phyloP scores from a whole-genome alignment of 2,888 invertebrate species.

The Meganola albula region DNA sequence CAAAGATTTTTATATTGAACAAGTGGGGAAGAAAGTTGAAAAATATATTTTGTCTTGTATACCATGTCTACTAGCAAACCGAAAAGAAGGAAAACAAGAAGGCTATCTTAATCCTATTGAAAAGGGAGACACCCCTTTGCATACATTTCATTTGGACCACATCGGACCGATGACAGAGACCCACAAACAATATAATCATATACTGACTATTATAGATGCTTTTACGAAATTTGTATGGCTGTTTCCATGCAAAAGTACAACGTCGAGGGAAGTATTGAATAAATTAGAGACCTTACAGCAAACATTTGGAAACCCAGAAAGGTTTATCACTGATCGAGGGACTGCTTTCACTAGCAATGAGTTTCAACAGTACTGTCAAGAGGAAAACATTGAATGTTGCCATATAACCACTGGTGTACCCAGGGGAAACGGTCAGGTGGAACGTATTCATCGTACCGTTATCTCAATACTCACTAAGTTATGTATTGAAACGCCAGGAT shows the following conservation, averaged over 20 bases:
- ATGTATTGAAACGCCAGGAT: background rate
- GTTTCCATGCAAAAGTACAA: background rate
- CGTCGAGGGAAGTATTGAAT: background rate
- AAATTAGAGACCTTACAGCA: background rate
- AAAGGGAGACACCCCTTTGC: conserved; percentile 14
- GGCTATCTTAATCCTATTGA: conserved; percentile 18
- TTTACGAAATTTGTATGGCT: conserved; percentile 19
- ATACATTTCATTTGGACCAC: conserved; percentile 16
- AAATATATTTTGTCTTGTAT: conserved; percentile 13
- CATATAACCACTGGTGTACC: conserved; percentile 23
- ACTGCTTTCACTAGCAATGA: conserved; percentile 10
- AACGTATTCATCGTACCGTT: conserved; percentile 11
- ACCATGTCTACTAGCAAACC: conserved; percentile 18
- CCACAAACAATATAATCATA: conserved; percentile 18
- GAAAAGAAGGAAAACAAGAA: conserved; percentile 29
- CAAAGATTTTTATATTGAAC: conserved; percentile 30
- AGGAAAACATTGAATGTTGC: conserved; percentile 16
- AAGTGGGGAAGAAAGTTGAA: conserved; percentile 15
- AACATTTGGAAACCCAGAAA: background rate
- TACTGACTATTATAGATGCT: conserved; percentile 13
- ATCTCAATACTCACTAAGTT: background rate
- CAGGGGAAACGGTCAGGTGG: conserved; percentile 24
- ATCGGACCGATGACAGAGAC: conserved; percentile 15
- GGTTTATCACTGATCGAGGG: background rate
- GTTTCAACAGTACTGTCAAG: conserved; percentile 16